A percentile compares a stretch with the other conserved stretches of the same genome.
Conservation (phyloP, 2,113 vertebrate species). For the Mesocricetus auratus region DNA sequence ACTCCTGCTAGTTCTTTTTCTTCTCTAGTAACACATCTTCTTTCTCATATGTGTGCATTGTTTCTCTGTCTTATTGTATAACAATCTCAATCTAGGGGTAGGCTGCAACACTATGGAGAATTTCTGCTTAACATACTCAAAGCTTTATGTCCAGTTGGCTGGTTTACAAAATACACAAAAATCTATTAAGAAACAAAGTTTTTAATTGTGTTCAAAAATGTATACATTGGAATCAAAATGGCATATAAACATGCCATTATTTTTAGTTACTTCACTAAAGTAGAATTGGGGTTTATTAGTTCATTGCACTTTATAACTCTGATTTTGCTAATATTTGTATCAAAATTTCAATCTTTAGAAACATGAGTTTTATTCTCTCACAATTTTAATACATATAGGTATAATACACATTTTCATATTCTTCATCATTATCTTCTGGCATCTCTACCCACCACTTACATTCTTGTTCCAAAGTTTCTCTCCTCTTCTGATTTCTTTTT, state of each 20-base stretch:
- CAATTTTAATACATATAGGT: neutral
- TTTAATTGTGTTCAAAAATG: neutral
- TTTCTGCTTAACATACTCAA: neutral
- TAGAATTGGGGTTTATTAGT: neutral
- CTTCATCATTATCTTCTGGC: neutral
- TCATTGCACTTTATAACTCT: neutral
- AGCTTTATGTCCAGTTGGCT: neutral
- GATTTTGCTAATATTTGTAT: neutral
- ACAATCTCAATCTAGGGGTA: neutral
- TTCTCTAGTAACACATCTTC: neutral
- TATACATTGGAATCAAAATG: neutral
- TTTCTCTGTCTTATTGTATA: neutral
- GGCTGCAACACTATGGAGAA: no score
- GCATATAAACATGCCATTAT: neutral
- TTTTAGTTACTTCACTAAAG: neutral
- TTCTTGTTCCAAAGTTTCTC: no score
- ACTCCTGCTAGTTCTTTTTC: no score
- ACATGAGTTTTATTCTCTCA: neutral
- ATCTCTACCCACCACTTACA: accelerated
- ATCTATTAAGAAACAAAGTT: neutral
- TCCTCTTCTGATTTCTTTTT: neutral
- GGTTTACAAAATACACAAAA: neutral
- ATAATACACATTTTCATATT: neutral
- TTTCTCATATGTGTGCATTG: neutral
- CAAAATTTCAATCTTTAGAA: neutral